Conservation (phyloP, 2,113 vertebrate genomes). For the Sisor rabdophorus region DNA sequence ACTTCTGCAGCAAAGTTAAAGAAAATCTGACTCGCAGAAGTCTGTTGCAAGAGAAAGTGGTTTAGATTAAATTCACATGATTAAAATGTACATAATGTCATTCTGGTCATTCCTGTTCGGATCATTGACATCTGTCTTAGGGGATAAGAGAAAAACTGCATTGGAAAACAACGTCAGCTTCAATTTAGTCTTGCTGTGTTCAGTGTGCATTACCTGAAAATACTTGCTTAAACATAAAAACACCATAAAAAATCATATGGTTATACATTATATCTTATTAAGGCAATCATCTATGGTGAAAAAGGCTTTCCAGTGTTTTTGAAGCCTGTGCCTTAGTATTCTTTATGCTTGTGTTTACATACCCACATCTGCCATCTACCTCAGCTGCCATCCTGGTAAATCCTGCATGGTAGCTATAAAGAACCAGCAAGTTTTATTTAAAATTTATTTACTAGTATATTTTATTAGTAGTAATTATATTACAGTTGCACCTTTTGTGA, state of each 20-base stretch:
- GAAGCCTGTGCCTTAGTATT: neutral
- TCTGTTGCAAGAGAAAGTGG: neutral
- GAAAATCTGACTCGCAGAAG: neutral
- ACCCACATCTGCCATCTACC: neutral
- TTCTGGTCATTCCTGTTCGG: constrained; percentile 10
- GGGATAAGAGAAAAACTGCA: constrained; percentile 8
- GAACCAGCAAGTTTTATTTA: neutral
- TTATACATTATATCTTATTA: neutral
- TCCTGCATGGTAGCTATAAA: neutral
- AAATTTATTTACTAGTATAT: no score
- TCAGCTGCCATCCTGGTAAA: neutral
- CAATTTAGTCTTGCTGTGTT: constrained; percentile 31
- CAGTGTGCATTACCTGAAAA: constrained; percentile 14
- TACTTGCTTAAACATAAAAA: constrained; percentile 8
- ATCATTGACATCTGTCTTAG: constrained; percentile 20
- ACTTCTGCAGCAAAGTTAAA: neutral
- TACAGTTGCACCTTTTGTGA: neutral
- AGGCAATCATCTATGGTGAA: neutral
- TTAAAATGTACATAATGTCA: neutral
- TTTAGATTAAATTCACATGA: neutral
- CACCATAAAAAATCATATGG: neutral
- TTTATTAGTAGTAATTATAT: no score
- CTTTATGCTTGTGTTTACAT: neutral
- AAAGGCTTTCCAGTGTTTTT: constrained; percentile 11
- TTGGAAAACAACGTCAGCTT: constrained; percentile 36